phyloP scores from a whole-genome alignment of 2,113 vertebrate genomes.

The Blennius ocellaris region DNA sequence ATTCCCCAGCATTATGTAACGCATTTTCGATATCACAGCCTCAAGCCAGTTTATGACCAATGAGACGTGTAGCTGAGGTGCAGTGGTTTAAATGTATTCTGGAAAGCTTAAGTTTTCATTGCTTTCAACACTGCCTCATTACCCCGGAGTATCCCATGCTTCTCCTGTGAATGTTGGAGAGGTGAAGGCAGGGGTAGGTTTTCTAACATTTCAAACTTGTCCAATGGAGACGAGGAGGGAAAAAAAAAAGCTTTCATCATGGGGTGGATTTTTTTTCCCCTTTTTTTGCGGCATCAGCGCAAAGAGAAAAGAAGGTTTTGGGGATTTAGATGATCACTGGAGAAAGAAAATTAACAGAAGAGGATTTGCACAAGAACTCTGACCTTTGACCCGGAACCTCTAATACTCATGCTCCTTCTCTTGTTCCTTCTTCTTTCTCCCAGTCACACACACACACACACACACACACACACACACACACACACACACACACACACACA shows the following conservation, averaged over 20 bases:
- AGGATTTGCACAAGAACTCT: slow-evolving; percentile 29
- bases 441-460: slow-evolving; percentile 21
- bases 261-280: slow-evolving; percentile 7
- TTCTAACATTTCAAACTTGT: slow-evolving; percentile 16
- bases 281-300: slow-evolving; percentile 26
- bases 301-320: slow-evolving; percentile 2
- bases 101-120: slow-evolving; percentile 7
- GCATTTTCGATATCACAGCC: neutral
- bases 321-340: slow-evolving; percentile 9
- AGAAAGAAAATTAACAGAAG: slow-evolving; percentile 16
- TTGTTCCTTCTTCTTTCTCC: neutral
- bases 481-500: slow-evolving; percentile 5
- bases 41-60: slow-evolving; percentile 3
- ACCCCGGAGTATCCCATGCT: slow-evolving; percentile 24
- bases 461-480: slow-evolving; percentile 1
- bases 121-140: slow-evolving; percentile 27
- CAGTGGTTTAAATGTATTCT: slow-evolving; percentile 12
- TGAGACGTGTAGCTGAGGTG: slow-evolving; percentile 14
- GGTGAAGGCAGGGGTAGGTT: slow-evolving; percentile 29
- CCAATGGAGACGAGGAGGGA: neutral
- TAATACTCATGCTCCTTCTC: slow-evolving; percentile 13
- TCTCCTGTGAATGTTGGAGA: slow-evolving; percentile 28
- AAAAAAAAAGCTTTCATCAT: neutral
- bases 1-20: slow-evolving; percentile 1
- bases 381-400: slow-evolving; percentile 15